Conservation (phyloP, 37 sponge, comb jelly and placozoan species). For the Aphrocallistes beatrix region DNA sequence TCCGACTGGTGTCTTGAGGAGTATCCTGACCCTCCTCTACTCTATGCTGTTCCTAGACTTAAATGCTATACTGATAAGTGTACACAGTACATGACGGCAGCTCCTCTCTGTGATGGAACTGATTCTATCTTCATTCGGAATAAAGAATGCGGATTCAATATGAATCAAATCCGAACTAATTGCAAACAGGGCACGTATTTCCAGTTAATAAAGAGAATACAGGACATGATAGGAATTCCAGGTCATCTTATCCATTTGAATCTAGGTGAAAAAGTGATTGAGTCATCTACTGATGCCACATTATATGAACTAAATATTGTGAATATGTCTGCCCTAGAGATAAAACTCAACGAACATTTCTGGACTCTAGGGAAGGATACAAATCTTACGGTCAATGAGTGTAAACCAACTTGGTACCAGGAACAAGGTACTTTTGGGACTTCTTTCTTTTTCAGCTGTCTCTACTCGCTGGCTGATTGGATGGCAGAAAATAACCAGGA, state of each 20-base stretch:
- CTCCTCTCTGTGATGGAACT: neutral
- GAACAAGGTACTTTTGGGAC: neutral
- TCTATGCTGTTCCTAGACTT: neutral
- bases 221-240: neutral
- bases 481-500: neutral
- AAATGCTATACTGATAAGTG: neutral
- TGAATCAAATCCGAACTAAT: neutral
- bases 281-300: neutral
- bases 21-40: neutral
- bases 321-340: neutral
- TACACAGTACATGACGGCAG: neutral
- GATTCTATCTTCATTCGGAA: neutral
- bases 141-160: neutral
- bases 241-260: neutral
- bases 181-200: neutral
- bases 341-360: neutral
- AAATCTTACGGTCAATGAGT: neutral
- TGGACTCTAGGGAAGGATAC: neutral
- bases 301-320: neutral
- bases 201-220: neutral
- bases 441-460: neutral
- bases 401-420: neutral
- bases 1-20: constrained; percentile 4
- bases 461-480: neutral
- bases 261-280: neutral